Evolutionary conservation across 2,797 vertebrate genomes (phyloP), one percentile per base, ranked within the genome.

Genomic region (Falco concolor): DNA sequence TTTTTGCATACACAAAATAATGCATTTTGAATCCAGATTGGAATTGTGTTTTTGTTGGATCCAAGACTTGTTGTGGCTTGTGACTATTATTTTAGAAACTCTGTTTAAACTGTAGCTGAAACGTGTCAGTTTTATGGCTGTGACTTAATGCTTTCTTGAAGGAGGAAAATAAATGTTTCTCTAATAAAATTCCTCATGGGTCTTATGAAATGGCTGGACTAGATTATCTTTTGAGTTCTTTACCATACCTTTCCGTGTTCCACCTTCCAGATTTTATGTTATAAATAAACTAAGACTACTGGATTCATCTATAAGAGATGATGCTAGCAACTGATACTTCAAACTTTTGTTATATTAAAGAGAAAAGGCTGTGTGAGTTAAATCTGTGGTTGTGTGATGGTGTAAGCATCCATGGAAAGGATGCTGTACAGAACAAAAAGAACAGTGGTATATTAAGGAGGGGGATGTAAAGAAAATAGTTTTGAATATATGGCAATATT

Each of bases 271-370:
- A 38, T 94, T 80, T 63, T 83, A 5, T 74, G 0, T 49, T 86
- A 18, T 80, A 38, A 74, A 17, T 28, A n/a, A n/a, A n/a, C n/a
- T n/a, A n/a, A n/a, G n/a, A n/a, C n/a, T n/a, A n/a, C n/a, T n/a
- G n/a, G n/a, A n/a, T n/a, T n/a, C n/a, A n/a, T n/a, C n/a, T n/a
- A 1, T 70, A 47, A 74, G 54, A 84, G 50, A 22, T 57, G 0
- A 53, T 87, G 28, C 28, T 75, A 36, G 65, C 36, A 78, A 54
- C 23, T 68, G 15, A 3, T 57, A 42, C n/a, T 61, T 68, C 9
- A 25, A 1, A 49, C 4, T n/a, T 53, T 4, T 34, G 1, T 75
- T 75, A 12, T 6, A 36, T 54, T 2, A 0, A 57, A 77, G 25
- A 65, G 45, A 60, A 86, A 44, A 36, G 36, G 8, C 70, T 78